A percentile compares a stretch with the other conserved stretches of the same genome.
phyloP scores from a whole-genome alignment of 2,797 vertebrate genomes.

The Apogon hyalosoma region DNA sequence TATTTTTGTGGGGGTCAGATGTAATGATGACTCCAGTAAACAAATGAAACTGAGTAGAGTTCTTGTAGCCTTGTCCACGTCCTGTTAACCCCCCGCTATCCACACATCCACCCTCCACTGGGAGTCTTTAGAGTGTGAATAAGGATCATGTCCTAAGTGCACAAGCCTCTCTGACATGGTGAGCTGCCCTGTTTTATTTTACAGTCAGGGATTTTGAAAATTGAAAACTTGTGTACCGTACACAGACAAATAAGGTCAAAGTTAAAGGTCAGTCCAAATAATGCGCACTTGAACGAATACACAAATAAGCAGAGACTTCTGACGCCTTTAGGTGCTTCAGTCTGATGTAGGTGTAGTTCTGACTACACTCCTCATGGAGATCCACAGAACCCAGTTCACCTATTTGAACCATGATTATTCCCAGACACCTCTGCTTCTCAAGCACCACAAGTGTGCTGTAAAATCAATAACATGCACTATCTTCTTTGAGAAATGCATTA shows the following conservation, averaged over 20 bases:
- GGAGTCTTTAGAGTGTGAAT: constrained; percentile 57
- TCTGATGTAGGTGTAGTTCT: constrained; percentile 2
- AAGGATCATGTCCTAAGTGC: constrained; percentile 52
- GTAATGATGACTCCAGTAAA: constrained; percentile 12
- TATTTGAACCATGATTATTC: constrained; percentile 30
- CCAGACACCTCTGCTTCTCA: constrained; percentile 16
- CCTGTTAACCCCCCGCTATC: constrained; percentile 31
- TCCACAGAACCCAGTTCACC: constrained; percentile 2
- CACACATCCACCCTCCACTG: constrained; percentile 34
- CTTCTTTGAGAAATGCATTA: constrained; percentile 38
- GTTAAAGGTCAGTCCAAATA: background rate
- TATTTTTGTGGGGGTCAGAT: constrained; percentile 47
- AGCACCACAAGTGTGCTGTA: constrained; percentile 7
- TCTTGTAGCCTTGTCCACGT: constrained; percentile 34
- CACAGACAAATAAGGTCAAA: constrained; percentile 27
- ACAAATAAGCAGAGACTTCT: constrained; percentile 1
- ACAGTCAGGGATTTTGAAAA: constrained; percentile 55
- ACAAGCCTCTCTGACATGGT: constrained; percentile 8
- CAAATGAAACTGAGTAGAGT: constrained; percentile 29
- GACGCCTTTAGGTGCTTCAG: constrained; percentile 5
- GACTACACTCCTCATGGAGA: constrained; percentile 4
- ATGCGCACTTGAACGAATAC: constrained; percentile 1
- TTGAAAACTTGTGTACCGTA: constrained; percentile 60
- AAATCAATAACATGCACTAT: constrained; percentile 47
- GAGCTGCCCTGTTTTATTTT: constrained; percentile 44